A percentile compares a stretch with the other conserved stretches of the same genome.
Conservation (phyloP, 2,888 invertebrate genomes). For the Beris chalybata region DNA sequence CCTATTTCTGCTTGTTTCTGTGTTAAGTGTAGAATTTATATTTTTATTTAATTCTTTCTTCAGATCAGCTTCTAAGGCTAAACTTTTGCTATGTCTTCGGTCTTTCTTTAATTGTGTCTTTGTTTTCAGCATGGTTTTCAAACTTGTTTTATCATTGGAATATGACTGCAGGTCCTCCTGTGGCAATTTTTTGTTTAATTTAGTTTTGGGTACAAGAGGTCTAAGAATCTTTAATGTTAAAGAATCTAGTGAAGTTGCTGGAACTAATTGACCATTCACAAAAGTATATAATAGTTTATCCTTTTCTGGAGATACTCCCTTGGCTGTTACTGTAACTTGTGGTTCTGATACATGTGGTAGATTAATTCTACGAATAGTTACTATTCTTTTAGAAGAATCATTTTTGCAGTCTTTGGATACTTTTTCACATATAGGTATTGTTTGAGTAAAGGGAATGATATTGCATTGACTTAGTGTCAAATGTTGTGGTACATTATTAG, state of each 20-base stretch:
- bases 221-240: constrained; percentile 41
- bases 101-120: constrained; percentile 41
- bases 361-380: constrained; percentile 72
- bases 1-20: no score
- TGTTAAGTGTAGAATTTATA: no score
- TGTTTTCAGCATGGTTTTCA: constrained; percentile 35
- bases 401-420: constrained; percentile 3
- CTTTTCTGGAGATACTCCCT: constrained; percentile 72
- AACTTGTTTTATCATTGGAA: constrained; percentile 19
- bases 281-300: constrained; percentile 74
- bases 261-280: constrained; percentile 62
- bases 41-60: no score
- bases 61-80: not conserved
- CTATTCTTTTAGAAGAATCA: constrained; percentile 61
- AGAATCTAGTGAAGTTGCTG: constrained; percentile 35
- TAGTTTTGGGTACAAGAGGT: no score
- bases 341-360: constrained; percentile 67
- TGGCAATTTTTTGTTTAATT: not conserved
- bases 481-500: no score
- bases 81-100: constrained; percentile 41
- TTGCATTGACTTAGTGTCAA: no score
- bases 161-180: not conserved
- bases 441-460: no score
- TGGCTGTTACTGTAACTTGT: constrained; percentile 75
- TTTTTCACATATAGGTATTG: no score